Evolutionary conservation across 2,797 vertebrate genomes (phyloP).

Genomic region (Danio choprae): DNA sequence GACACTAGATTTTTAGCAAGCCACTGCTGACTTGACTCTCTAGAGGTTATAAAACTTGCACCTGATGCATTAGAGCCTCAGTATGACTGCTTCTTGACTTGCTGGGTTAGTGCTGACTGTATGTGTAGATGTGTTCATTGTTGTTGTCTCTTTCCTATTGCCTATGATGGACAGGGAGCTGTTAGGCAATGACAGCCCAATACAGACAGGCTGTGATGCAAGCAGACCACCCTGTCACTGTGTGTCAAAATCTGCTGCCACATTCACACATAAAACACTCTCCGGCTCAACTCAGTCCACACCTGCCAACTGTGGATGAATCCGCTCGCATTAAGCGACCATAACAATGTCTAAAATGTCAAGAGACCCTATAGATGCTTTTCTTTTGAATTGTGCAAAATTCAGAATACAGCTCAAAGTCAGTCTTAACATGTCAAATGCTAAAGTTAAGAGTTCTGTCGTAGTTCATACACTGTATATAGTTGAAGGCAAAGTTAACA

Average conservation of each 20-base stretch:
- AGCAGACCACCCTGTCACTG: slow-evolving; percentile 90
- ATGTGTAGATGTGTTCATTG: slow-evolving; percentile 65
- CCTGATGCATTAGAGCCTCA: neutral
- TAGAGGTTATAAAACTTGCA: neutral
- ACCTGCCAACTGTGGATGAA: slow-evolving; percentile 13
- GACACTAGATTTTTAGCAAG: neutral
- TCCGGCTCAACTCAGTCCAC: neutral
- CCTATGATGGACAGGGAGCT: slow-evolving; percentile 81
- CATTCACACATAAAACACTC: slow-evolving; percentile 53
- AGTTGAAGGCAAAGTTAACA: too few relatives aligned
- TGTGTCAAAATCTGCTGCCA: slow-evolving; percentile 90
- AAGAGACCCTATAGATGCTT: neutral
- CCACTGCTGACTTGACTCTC: neutral
- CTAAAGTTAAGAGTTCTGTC: too few relatives aligned
- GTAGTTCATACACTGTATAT: too few relatives aligned
- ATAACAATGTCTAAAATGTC: neutral
- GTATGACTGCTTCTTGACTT: neutral
- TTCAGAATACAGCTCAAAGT: neutral
- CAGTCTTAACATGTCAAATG: too few relatives aligned
- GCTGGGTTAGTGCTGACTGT: neutral
- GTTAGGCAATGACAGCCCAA: slow-evolving; percentile 86
- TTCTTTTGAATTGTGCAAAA: neutral
- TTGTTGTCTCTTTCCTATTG: slow-evolving; percentile 70
- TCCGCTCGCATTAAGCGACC: neutral
- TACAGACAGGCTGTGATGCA: slow-evolving; percentile 88